Percentiles rank a stretch among this genome's conserved stretches.
Conservation (phyloP, 2,888 invertebrate genomes). For the Polydrusus tereticollis region DNA sequence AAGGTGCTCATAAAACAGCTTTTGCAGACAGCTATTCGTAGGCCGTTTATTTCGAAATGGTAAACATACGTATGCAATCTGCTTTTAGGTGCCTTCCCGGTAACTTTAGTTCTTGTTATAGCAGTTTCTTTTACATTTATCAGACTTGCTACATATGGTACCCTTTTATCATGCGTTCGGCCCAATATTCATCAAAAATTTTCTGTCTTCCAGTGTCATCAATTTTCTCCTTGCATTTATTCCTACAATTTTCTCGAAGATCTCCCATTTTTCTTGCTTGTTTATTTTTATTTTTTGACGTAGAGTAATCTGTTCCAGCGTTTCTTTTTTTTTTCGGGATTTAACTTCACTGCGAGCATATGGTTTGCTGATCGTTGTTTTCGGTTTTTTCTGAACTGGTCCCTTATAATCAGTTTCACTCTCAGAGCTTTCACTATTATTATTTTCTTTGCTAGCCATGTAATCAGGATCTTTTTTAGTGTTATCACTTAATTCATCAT, state of each 20-base stretch:
- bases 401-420: too few relatives aligned
- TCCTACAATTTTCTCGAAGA: constrained; percentile 15
- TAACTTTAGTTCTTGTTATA: background rate
- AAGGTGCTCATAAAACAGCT: constrained; percentile 40
- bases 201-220: constrained; percentile 7
- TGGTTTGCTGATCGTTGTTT: background rate
- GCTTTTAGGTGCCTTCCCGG: constrained; percentile 26
- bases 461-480: too few relatives aligned
- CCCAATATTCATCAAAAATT: constrained; percentile 33
- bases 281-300: background rate
- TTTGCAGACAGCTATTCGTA: constrained; percentile 26
- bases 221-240: constrained; percentile 18
- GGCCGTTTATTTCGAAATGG: background rate
- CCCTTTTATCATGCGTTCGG: constrained; percentile 18
- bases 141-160: constrained; percentile 28
- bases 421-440: too few relatives aligned
- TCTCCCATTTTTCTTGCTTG: background rate
- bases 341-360: background rate
- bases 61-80: background rate
- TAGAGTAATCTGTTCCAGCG: background rate
- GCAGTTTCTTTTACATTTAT: constrained; percentile 32
- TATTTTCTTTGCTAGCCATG: too few relatives aligned
- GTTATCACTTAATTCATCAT: too few relatives aligned
- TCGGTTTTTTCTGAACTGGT: too few relatives aligned
- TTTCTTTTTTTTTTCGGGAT: background rate